A percentile compares a stretch with the other conserved stretches of the same genome.
These are phyloP conservation scores for Plecotus auritus DNA, from an alignment of 2,113 vertebrate genomes.

Conservation along the genomic window DNA sequence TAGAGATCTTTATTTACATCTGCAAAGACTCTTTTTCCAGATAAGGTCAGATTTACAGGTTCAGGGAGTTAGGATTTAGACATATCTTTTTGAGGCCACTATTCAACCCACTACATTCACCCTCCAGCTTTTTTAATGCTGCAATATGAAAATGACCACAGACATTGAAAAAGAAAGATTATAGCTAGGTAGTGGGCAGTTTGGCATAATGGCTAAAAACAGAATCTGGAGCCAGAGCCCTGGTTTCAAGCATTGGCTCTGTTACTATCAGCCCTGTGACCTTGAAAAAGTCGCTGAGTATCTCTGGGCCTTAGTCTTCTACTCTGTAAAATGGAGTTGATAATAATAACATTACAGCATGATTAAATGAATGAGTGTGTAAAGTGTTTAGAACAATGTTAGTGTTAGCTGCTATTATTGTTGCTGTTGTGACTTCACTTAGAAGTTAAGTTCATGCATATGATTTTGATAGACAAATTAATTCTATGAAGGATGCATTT, in stretches of 20 bases:
- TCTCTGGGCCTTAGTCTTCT: background rate
- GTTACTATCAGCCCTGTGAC: background rate
- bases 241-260: background rate
- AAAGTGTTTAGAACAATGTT: background rate
- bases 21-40: background rate
- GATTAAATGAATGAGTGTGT: background rate
- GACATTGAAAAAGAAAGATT: background rate
- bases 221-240: background rate
- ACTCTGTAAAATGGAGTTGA: background rate
- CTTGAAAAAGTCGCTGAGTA: background rate
- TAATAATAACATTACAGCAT: background rate
- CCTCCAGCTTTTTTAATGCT: background rate
- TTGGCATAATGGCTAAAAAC: background rate
- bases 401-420: background rate
- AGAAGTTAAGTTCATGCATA: constrained; percentile 5
- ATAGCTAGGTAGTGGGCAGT: background rate
- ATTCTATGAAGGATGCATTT: constrained; percentile 16
- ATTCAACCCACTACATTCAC: background rate
- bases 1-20: background rate
- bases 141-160: background rate
- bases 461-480: constrained; percentile 22
- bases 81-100: background rate
- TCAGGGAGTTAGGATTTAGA: background rate
- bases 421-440: background rate
- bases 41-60: background rate